Base-by-base conservation (phyloP, 2,113 vertebrate species). In the Cathartes aura region DNA sequence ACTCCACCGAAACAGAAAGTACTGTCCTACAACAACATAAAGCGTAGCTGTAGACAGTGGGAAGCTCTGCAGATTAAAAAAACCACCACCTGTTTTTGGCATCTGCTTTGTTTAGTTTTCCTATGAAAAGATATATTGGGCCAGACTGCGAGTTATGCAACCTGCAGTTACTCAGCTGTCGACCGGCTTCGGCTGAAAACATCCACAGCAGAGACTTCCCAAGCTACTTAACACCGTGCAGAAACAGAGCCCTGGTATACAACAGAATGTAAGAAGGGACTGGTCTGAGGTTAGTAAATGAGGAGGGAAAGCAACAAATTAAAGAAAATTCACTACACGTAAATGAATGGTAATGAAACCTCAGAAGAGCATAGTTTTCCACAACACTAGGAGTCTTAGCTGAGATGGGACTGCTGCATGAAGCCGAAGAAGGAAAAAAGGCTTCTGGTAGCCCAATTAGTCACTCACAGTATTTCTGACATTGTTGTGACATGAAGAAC, bases 21-120 rank as follows among this genome's bases (percentile, higher is more conserved):
- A 30, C 20, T 43, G 12, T 85, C 60, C 85, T 52, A 60, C 62
- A 72, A 23, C 19, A 84, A 47, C 24, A 70, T 11, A 50, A 93
- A 89, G 22, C 0, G 0, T n/a, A 11, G 64, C 68, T 67, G 60
- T 5, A 82, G 60, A 40, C 42, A 79, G 47, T 9, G 10, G 38
- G 32, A 85, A 95, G 74, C 56, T 90, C 74, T 64, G 48, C 47
- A 93, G 58, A 68, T 63, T 63, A 78, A 88, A 78, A 36, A 60
- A 56, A 26, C 42, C 29, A n/a, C 0, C 6, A 83, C 62, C 58
- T 86, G 62, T 8, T 92, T 75, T 73, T 82, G 48, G 71, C 67
- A 90, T 60, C 84, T 85, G 62, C 43, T 88, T 93, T 95, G 60
- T 67, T 82, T 63, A 67, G 64, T 84, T 90, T 79, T 72, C 82